A percentile compares a stretch with the other conserved stretches of the same genome.
Conservation (phyloP, 2,113 vertebrate species). For the Telmatochromis sp. region DNA sequence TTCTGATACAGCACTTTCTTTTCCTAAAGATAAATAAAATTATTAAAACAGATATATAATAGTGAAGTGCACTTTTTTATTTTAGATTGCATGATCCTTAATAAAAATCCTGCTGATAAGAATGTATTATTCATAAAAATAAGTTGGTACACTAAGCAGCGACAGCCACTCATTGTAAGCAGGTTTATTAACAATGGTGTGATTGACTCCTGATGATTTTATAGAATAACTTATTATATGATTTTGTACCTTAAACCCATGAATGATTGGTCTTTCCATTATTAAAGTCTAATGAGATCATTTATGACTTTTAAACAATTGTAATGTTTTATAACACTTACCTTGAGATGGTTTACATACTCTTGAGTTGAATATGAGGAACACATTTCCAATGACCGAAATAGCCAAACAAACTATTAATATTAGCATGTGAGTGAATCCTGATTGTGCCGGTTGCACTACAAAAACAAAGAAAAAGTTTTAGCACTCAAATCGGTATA, state of each 20-base stretch:
- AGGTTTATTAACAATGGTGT: fast-evolving
- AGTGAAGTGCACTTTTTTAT: background rate
- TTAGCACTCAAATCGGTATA: fast-evolving
- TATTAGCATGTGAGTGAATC: background rate
- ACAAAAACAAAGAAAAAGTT: background rate
- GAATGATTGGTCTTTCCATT: background rate
- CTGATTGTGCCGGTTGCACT: background rate
- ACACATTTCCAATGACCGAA: background rate
- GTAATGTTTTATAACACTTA: background rate
- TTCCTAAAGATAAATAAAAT: background rate
- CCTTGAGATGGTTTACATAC: fast-evolving
- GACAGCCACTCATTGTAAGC: background rate
- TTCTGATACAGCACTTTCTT: background rate
- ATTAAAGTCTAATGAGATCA: background rate
- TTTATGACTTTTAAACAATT: background rate
- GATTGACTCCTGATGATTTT: background rate
- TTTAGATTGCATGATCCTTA: background rate
- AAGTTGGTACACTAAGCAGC: fast-evolving
- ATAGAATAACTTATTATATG: fast-evolving
- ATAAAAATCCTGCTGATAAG: fast-evolving
- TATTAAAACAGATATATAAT: background rate
- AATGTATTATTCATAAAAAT: fast-evolving
- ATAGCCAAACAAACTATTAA: background rate
- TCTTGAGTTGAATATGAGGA: background rate
- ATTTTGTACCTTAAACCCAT: fast-evolving